Percentiles rank a stretch among this genome's conserved stretches.
Evolutionary conservation across 1,140 invertebrate species (phyloP).

Genomic region (Sminthurinus signatus): DNA sequence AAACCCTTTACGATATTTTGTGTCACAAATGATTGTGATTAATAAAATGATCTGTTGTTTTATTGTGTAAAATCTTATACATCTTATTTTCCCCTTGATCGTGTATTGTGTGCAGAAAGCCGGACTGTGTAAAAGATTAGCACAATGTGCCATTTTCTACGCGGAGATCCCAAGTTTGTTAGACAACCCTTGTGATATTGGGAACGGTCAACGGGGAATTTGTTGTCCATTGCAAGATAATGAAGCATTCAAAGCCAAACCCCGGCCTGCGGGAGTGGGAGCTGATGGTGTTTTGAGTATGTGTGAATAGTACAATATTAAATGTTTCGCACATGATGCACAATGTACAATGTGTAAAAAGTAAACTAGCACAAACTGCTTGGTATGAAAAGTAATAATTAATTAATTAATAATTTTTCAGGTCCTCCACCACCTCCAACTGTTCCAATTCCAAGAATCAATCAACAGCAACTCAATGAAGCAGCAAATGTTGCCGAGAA

Average conservation of each 20-base stretch:
- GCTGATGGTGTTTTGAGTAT: slow-evolving; percentile 45
- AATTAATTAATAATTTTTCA: no score
- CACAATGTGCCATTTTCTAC: slow-evolving; percentile 49
- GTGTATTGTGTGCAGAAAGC: slow-evolving; percentile 18
- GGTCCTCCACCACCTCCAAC: slow-evolving; percentile 44
- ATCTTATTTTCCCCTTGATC: no score
- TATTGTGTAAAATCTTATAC: no score
- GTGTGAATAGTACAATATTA: no score
- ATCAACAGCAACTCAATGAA: slow-evolving; percentile 42
- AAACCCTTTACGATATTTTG: not conserved
- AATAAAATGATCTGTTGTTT: no score
- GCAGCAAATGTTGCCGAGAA: slow-evolving; percentile 37
- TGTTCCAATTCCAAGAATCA: slow-evolving; percentile 44
- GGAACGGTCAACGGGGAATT: slow-evolving; percentile 45
- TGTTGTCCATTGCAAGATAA: slow-evolving; percentile 43
- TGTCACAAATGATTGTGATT: no score
- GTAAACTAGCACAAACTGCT: no score
- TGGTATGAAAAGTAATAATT: no score
- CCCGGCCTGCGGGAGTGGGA: slow-evolving; percentile 27
- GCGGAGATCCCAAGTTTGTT: slow-evolving; percentile 48
- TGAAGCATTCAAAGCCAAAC: slow-evolving; percentile 13
- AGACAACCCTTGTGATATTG: slow-evolving; percentile 47
- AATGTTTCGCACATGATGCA: no score
- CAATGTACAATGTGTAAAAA: no score
- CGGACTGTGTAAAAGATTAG: slow-evolving; percentile 47